Conservation (phyloP, 2,797 vertebrate genomes). For the Sphaeramia orbicularis region DNA sequence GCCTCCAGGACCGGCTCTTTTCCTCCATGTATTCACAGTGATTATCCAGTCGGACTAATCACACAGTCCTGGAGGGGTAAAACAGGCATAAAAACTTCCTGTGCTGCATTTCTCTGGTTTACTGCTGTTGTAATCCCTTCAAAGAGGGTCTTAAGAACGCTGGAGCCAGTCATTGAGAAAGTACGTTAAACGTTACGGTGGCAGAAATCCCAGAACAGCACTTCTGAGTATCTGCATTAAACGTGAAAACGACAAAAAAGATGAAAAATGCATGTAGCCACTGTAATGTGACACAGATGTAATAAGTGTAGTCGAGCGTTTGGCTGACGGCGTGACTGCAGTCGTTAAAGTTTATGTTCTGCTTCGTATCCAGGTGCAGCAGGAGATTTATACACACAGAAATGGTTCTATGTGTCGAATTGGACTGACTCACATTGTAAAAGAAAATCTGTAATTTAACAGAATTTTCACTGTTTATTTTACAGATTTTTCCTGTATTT, state of each 20-base stretch:
- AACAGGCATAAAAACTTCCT: slow-evolving; percentile 51
- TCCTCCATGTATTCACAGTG: slow-evolving; percentile 15
- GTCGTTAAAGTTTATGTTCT: not conserved
- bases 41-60: slow-evolving; percentile 48
- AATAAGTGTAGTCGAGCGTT: not conserved
- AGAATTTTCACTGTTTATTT: no score
- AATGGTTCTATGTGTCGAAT: no score
- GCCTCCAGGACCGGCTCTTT: slow-evolving; percentile 2
- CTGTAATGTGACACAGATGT: not conserved
- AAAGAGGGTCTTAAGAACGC: slow-evolving; percentile 36
- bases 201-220: slow-evolving; percentile 9
- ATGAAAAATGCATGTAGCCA: not conserved
- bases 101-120: slow-evolving; percentile 30
- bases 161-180: slow-evolving; percentile 44
- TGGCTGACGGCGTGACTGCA: not conserved
- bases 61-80: slow-evolving; percentile 38
- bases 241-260: not conserved
- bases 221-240: slow-evolving; percentile 6
- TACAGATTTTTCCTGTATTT: no score
- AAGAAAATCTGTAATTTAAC: no score
- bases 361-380: slow-evolving; percentile 4
- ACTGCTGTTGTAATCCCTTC: slow-evolving; percentile 48
- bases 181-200: slow-evolving; percentile 32
- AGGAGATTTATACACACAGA: no score
- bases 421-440: no score